Evolutionary conservation across 2,113 vertebrate species (phyloP).

Genomic region (Xyrauchen texanus): DNA sequence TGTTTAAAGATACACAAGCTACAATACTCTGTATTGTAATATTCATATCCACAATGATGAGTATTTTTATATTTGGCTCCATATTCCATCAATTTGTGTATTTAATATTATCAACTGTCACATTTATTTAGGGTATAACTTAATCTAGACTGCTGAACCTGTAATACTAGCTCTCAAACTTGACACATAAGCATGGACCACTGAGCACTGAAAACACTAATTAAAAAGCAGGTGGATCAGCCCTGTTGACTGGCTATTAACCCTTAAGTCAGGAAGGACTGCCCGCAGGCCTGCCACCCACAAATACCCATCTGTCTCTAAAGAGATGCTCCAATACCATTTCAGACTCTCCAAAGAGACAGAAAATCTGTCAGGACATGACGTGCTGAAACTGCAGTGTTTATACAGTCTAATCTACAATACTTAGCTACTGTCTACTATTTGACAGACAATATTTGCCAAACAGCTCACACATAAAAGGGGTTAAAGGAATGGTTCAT

Average conservation of each 20-base stretch:
- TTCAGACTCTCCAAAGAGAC: slow-evolving; percentile 30
- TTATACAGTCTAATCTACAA: not conserved
- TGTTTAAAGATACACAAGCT: too few relatives aligned
- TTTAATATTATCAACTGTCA: not conserved
- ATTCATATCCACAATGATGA: too few relatives aligned
- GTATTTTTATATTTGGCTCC: too few relatives aligned
- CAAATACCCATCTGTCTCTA: slow-evolving; percentile 52
- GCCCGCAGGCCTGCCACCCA: slow-evolving; percentile 34
- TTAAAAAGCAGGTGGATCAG: slow-evolving; percentile 47
- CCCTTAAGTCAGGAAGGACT: slow-evolving; percentile 46
- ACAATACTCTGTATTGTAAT: too few relatives aligned
- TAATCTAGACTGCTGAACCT: slow-evolving; percentile 10
- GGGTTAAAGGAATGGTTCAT: not conserved
- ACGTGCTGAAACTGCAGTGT: not conserved
- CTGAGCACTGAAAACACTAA: slow-evolving; percentile 43
- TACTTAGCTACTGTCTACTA: not conserved
- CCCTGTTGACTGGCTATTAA: slow-evolving; percentile 48
- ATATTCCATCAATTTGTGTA: not conserved
- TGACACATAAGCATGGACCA: slow-evolving; percentile 13
- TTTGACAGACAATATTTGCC: not conserved
- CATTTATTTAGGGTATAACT: not conserved
- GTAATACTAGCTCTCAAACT: not conserved
- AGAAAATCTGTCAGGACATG: slow-evolving; percentile 21
- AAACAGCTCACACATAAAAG: not conserved
- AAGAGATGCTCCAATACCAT: slow-evolving; percentile 39